A percentile compares a stretch with the other conserved stretches of the same genome.
Conservation (phyloP, 2,113 vertebrate species). For the Penelope pileata region DNA sequence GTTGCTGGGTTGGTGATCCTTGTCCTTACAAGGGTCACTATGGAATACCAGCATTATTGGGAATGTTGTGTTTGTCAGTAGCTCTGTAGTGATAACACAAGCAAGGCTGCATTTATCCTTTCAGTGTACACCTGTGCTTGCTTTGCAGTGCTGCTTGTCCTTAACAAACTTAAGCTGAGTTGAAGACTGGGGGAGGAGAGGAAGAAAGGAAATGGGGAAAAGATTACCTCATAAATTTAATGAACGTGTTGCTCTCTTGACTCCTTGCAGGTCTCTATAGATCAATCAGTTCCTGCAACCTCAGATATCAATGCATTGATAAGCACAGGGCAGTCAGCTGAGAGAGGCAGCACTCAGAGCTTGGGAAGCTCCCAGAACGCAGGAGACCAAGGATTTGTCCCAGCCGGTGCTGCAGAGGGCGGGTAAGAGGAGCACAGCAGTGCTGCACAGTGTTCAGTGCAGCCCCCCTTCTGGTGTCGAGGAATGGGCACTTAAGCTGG, state of each 20-base stretch:
- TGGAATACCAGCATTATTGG: background rate
- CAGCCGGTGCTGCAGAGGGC: conserved; percentile 73
- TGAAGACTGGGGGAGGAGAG: background rate
- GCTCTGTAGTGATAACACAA: background rate
- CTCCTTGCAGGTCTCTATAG: conserved; percentile 80
- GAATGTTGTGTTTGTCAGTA: background rate
- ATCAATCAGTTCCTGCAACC: conserved; percentile 70
- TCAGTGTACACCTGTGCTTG: background rate
- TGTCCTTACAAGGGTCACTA: background rate
- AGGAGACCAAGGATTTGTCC: conserved; percentile 72
- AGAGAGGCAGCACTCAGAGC: conserved; percentile 63
- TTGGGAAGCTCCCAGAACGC: conserved; percentile 63
- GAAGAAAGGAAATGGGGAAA: background rate
- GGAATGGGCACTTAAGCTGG: background rate
- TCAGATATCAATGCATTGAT: conserved; percentile 73
- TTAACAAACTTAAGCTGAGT: background rate
- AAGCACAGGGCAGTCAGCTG: conserved; percentile 63
- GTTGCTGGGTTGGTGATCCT: background rate
- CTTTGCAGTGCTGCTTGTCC: background rate
- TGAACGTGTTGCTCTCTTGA: background rate
- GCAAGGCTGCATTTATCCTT: background rate
- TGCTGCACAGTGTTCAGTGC: background rate
- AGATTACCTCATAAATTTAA: background rate
- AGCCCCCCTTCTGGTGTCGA: background rate
- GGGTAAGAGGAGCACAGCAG: conserved; percentile 74